phyloP scores from a whole-genome alignment of 1,140 invertebrate species.

The Diploscapter pachys region DNA sequence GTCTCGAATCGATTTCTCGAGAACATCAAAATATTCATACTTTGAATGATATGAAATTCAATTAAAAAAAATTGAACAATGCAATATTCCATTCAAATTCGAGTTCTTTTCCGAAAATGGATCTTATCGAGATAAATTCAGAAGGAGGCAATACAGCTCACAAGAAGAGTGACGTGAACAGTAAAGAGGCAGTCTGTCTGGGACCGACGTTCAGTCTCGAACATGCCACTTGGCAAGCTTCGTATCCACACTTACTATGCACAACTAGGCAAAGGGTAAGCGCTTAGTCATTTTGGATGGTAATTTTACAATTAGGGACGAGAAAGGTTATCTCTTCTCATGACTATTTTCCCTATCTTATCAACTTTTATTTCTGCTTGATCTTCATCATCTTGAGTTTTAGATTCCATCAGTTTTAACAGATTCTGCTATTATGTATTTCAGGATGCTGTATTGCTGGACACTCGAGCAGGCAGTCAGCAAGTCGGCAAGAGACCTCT shows the following conservation, averaged over 20 bases:
- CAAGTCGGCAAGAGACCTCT: conserved; percentile 56
- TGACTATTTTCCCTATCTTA: too few species aligned
- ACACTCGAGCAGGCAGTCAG: conserved; percentile 40
- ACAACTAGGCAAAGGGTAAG: conserved; percentile 38
- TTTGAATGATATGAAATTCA: background rate
- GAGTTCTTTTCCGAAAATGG: too few species aligned
- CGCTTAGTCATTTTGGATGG: conserved; percentile 1
- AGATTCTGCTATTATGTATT: conserved; percentile 11
- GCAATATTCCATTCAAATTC: too few species aligned
- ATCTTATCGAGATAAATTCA: conserved; percentile 16
- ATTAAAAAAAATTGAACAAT: background rate
- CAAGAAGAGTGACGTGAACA: conserved; percentile 42
- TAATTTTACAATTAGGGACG: too few species aligned
- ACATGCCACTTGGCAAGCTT: conserved; percentile 27
- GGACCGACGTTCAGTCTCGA: conserved; percentile 26
- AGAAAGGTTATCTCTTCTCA: too few species aligned
- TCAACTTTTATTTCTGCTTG: too few species aligned
- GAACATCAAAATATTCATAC: too few species aligned
- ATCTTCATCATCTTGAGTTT: too few species aligned
- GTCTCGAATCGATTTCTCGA: too few species aligned
- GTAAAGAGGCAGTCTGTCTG: conserved; percentile 32
- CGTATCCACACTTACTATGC: conserved; percentile 37
- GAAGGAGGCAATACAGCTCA: conserved; percentile 41
- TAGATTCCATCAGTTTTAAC: too few species aligned
- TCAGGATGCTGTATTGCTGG: conserved; percentile 43